Conservation (phyloP, 2,888 invertebrate genomes). For the Romanomermis culicivorax region DNA sequence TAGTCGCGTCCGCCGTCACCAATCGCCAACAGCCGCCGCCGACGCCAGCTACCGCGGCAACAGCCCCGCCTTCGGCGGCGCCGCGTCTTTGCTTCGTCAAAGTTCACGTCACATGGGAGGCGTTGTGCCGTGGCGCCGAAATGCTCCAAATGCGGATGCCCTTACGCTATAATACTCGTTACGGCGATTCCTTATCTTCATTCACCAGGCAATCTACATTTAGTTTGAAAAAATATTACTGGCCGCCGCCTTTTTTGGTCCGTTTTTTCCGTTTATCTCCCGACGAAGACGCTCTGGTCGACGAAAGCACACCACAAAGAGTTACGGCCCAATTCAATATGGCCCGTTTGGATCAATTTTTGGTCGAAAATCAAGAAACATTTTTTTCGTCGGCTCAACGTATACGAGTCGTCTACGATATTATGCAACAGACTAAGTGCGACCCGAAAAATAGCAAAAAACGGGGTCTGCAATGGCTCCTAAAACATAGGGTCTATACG, state of each 20-base stretch:
- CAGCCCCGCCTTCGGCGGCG: background rate
- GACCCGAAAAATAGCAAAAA: conserved; percentile 3
- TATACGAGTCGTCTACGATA: conserved; percentile 9
- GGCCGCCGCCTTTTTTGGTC: background rate
- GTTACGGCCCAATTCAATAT: background rate
- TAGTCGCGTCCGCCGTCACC: too few relatives aligned
- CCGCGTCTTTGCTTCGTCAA: conserved; percentile 5
- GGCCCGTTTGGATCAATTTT: conserved; percentile 3
- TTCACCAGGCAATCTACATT: background rate
- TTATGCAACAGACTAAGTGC: conserved; percentile 5
- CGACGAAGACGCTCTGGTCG: background rate
- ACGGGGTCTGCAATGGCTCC: conserved; percentile 8
- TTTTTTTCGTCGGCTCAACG: conserved; percentile 10
- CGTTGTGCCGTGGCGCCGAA: conserved; percentile 7
- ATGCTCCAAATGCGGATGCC: conserved; percentile 10
- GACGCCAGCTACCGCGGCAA: background rate
- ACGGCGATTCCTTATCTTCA: background rate
- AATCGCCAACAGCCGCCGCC: background rate
- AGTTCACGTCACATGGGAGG: conserved; percentile 9
- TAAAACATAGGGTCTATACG: conserved; percentile 3
- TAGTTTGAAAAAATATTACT: too few relatives aligned
- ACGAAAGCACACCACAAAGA: background rate
- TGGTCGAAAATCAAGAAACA: conserved; percentile 1
- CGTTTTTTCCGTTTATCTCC: background rate
- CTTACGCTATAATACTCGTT: background rate